Conservation (phyloP, 2,797 vertebrate species). For the Saxicola maurus region DNA sequence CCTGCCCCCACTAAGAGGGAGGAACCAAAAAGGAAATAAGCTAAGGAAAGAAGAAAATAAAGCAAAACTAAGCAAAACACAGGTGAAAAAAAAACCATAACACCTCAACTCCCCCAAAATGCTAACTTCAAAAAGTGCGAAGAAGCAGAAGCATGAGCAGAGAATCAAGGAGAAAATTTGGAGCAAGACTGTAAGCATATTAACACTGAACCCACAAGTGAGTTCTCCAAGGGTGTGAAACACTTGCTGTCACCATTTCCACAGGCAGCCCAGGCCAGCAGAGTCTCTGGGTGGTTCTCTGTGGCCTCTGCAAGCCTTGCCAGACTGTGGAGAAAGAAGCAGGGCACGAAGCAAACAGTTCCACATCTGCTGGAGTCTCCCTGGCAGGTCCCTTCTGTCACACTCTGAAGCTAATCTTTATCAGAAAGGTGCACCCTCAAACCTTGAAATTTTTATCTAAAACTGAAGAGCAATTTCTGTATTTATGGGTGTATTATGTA, state of each 20-base stretch:
- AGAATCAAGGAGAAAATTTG: not conserved
- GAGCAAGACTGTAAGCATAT: not conserved
- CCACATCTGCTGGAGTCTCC: not conserved
- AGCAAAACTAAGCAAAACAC: not conserved
- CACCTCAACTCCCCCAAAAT: not conserved
- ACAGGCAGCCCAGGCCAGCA: not conserved
- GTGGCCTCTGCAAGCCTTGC: not conserved
- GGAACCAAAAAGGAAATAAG: not conserved
- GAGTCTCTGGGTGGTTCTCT: fast-evolving
- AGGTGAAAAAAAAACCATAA: not conserved
- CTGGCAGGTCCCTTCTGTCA: not conserved
- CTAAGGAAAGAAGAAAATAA: not conserved
- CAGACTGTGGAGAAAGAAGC: not conserved
- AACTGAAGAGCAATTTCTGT: not conserved
- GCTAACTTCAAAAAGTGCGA: fast-evolving
- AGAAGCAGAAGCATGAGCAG: not conserved
- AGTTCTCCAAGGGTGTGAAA: not conserved
- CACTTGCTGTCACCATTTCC: not conserved
- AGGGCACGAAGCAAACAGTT: not conserved
- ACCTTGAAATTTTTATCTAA: not conserved
- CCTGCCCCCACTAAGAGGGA: not conserved
- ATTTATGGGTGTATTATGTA: not conserved
- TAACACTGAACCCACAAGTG: not conserved
- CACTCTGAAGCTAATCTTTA: fast-evolving
- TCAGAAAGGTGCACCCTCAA: not conserved